phyloP scores from a whole-genome alignment of 2,113 vertebrate genomes.

The Dryoscopus gambensis region DNA sequence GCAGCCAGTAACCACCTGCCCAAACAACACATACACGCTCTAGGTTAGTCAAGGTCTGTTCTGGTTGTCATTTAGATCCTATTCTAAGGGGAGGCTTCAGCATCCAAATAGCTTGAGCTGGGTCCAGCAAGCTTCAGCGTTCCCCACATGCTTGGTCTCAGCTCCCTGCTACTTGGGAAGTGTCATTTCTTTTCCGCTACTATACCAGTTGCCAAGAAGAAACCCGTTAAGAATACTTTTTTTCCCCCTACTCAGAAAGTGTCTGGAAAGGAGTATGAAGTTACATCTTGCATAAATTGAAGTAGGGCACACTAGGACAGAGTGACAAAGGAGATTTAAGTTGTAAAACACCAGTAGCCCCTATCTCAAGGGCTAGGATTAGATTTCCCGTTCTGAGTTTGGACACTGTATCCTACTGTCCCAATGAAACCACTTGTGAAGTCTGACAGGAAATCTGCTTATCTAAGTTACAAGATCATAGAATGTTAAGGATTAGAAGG shows the following conservation, averaged over 20 bases:
- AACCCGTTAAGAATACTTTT: neutral
- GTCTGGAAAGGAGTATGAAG: neutral
- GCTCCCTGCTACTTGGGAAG: neutral
- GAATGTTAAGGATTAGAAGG: neutral
- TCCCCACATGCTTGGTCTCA: neutral
- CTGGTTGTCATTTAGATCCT: neutral
- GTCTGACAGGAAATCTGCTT: neutral
- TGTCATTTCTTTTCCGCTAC: neutral
- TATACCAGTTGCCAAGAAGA: neutral
- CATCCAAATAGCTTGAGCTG: neutral
- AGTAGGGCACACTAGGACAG: neutral
- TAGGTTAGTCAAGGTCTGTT: neutral
- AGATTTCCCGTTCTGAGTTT: neutral
- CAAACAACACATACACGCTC: neutral
- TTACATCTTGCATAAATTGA: neutral
- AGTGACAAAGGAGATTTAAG: neutral
- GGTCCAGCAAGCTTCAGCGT: neutral
- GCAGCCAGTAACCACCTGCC: neutral
- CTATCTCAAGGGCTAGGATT: neutral
- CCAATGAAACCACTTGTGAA: neutral
- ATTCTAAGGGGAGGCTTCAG: neutral
- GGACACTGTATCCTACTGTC: neutral
- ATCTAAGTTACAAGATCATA: neutral
- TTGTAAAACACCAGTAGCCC: neutral
- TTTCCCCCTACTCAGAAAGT: neutral